Evolutionary conservation across 2,113 vertebrate species (phyloP).

Genomic region (Oryzias javanicus): DNA sequence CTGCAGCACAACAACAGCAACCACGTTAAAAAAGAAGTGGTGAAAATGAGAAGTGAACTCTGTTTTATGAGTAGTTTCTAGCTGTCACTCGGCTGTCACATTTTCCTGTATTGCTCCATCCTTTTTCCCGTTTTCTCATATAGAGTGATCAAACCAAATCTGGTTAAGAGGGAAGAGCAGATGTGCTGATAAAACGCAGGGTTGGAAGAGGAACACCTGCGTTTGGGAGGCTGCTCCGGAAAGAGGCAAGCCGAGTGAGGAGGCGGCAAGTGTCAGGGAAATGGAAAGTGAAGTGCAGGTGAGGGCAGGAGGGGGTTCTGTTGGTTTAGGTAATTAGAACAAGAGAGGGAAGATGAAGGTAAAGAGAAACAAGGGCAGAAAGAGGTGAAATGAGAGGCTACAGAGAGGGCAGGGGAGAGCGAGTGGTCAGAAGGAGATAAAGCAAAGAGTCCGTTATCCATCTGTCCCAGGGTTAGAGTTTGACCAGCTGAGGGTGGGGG

Average conservation of each 20-base stretch:
- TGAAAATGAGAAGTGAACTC: not conserved
- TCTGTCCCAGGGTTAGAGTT: slow-evolving; percentile 72
- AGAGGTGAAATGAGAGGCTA: slow-evolving; percentile 52
- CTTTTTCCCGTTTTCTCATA: not conserved
- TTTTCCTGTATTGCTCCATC: not conserved
- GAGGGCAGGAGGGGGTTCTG: slow-evolving; percentile 18
- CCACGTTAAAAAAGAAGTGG: not conserved
- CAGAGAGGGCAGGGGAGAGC: slow-evolving; percentile 31
- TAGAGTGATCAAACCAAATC: not conserved
- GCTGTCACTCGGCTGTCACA: not conserved
- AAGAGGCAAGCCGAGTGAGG: slow-evolving; percentile 6
- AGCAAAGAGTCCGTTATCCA: slow-evolving; percentile 67
- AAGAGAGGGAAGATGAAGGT: slow-evolving; percentile 18
- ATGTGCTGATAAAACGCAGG: not conserved
- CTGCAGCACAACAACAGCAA: not conserved
- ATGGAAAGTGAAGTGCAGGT: slow-evolving; percentile 16
- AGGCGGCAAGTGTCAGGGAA: slow-evolving; percentile 15
- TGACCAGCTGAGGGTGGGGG: slow-evolving; percentile 71
- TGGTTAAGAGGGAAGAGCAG: not conserved
- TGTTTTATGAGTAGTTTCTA: not conserved
- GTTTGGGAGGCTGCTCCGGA: not conserved
- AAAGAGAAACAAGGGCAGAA: slow-evolving; percentile 35
- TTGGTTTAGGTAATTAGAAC: slow-evolving; percentile 35
- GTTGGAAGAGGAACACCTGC: slow-evolving; percentile 12
- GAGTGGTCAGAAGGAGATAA: slow-evolving; percentile 67